phyloP scores from a whole-genome alignment of 1,140 invertebrate genomes.

The Megathymus violae region DNA sequence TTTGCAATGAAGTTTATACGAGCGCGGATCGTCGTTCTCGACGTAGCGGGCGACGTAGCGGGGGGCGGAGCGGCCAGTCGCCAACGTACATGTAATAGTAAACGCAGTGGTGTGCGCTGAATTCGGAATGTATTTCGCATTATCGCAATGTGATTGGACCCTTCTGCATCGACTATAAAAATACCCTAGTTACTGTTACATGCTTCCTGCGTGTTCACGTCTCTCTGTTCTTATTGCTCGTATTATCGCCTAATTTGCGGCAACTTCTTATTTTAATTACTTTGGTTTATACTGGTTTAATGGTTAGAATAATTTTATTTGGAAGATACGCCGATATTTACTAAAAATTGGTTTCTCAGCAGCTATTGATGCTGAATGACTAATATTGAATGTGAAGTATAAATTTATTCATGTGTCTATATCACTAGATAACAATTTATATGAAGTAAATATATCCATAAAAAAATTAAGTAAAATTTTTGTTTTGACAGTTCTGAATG shows the following conservation, averaged over 20 bases:
- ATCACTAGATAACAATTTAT: no score
- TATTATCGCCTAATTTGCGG: slow-evolving; percentile 4
- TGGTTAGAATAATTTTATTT: no score
- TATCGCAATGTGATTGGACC: slow-evolving; percentile 22
- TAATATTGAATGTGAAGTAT: no score
- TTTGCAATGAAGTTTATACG: slow-evolving; percentile 41
- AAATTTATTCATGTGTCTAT: no score
- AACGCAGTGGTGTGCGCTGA: slow-evolving; percentile 14
- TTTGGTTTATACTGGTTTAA: neutral
- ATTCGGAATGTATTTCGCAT: slow-evolving; percentile 30
- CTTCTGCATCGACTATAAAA: slow-evolving; percentile 26
- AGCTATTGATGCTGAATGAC: no score
- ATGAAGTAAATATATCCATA: no score
- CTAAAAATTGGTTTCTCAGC: no score
- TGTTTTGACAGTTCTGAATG: no score
- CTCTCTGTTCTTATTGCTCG: neutral
- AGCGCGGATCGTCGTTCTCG: slow-evolving; percentile 7
- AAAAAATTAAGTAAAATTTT: no score
- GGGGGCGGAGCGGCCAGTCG: neutral
- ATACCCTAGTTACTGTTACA: slow-evolving; percentile 24
- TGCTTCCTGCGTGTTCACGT: slow-evolving; percentile 15
- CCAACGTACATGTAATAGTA: slow-evolving; percentile 10
- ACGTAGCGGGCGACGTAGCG: slow-evolving; percentile 3
- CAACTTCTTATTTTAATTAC: slow-evolving; percentile 6
- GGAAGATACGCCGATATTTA: no score